A percentile compares a stretch with the other conserved stretches of the same genome.
phyloP scores from a whole-genome alignment of 2,113 vertebrate species.

The Felis catus region F.catus_Fca126_mat1.0 CM031425.1:54990501-54991000 shows the following conservation, averaged over 20 bases:
- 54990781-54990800: not conserved
- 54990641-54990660: not conserved
- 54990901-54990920: not conserved
- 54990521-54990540: not conserved
- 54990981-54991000: too few species aligned
- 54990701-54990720: not conserved
- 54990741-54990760: not conserved
- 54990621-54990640: not conserved
- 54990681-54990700: not conserved
- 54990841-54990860: not conserved
- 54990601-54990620: not conserved
- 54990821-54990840: not conserved
- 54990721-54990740: not conserved
- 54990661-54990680: not conserved
- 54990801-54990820: not conserved
- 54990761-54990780: not conserved
- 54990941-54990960: too few species aligned
- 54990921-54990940: too few species aligned
- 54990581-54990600: not conserved
- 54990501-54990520: not conserved
- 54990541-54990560: not conserved
- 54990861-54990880: not conserved
- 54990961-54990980: too few species aligned
- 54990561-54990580: not conserved
- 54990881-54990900: not conserved